phyloP scores from a whole-genome alignment of 2,888 invertebrate species.

The Augochlorella aurata region DNA sequence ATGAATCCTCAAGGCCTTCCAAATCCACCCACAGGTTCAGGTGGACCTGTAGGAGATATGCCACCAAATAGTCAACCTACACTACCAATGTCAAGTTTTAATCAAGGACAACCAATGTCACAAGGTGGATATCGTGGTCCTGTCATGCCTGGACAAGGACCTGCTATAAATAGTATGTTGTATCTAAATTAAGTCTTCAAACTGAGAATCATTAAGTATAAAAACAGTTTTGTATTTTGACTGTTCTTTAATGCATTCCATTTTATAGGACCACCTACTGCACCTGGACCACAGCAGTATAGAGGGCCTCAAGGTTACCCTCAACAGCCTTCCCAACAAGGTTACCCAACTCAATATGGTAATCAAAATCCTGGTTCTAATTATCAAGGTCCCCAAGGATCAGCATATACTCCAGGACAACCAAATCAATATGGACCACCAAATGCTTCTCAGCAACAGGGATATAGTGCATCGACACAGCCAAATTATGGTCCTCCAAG shows the following conservation, averaged over 20 bases:
- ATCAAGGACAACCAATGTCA: slow-evolving; percentile 80
- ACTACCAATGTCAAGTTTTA: slow-evolving; percentile 79
- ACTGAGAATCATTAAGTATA: not conserved
- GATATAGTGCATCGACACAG: slow-evolving; percentile 86
- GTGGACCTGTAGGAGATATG: slow-evolving; percentile 78
- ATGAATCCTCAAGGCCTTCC: slow-evolving; percentile 81
- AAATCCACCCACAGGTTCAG: slow-evolving; percentile 77
- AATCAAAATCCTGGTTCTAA: slow-evolving; percentile 84
- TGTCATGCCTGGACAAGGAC: slow-evolving; percentile 84
- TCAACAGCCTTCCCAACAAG: slow-evolving; percentile 87
- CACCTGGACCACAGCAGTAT: slow-evolving; percentile 84
- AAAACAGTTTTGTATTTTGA: not conserved
- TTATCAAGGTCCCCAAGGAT: slow-evolving; percentile 86
- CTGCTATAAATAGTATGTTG: slow-evolving; percentile 80
- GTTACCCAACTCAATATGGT: slow-evolving; percentile 84
- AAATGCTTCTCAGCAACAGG: slow-evolving; percentile 85
- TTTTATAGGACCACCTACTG: slow-evolving; percentile 82
- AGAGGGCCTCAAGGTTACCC: slow-evolving; percentile 85
- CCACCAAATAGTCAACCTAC: slow-evolving; percentile 79
- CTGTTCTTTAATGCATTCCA: not conserved
- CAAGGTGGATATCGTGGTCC: slow-evolving; percentile 83
- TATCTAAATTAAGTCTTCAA: not conserved
- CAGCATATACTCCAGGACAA: slow-evolving; percentile 82
- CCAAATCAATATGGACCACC: slow-evolving; percentile 87
- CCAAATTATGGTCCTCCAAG: slow-evolving; percentile 81